phyloP scores from a whole-genome alignment of 37 sponge, comb jelly and placozoan species.

The Theonella swinhoei region DNA sequence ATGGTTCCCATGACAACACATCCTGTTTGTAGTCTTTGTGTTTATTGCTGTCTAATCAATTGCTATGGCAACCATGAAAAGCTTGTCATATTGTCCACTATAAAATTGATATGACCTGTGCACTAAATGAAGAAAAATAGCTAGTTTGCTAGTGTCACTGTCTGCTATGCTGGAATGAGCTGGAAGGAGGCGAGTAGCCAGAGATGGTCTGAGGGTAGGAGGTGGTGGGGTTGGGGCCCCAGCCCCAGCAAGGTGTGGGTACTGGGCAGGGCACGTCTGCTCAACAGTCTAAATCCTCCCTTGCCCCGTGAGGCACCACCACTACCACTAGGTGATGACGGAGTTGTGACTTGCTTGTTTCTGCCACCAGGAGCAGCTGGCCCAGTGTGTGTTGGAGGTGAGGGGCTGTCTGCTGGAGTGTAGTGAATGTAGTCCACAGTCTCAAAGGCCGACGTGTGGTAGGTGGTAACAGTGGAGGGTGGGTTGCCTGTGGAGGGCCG shows the following conservation, averaged over 20 bases:
- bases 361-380: no score
- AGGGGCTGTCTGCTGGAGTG: not conserved
- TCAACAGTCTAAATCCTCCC: slow-evolving; percentile 46
- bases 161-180: slow-evolving; percentile 1
- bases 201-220: slow-evolving; percentile 85
- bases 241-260: slow-evolving; percentile 43
- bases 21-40: not conserved
- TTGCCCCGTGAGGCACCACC: not conserved
- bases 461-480: slow-evolving; percentile 71
- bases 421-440: slow-evolving; percentile 88
- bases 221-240: slow-evolving; percentile 80
- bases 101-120: no score
- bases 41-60: no score
- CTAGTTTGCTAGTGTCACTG: no score
- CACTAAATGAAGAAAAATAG: no score
- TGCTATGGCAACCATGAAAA: no score
- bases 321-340: not conserved
- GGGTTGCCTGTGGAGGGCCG: not conserved
- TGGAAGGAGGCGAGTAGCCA: slow-evolving; percentile 65
- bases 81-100: no score
- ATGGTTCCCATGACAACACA: not conserved
- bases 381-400: no score
- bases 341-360: not conserved
- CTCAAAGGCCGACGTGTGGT: slow-evolving; percentile 52
- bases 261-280: slow-evolving; percentile 57